A percentile compares a stretch with the other conserved stretches of the same genome.
Conservation (phyloP, 30 jellyfish, hydroid and myxozoan genomes). For the Aurelia aurita region DNA sequence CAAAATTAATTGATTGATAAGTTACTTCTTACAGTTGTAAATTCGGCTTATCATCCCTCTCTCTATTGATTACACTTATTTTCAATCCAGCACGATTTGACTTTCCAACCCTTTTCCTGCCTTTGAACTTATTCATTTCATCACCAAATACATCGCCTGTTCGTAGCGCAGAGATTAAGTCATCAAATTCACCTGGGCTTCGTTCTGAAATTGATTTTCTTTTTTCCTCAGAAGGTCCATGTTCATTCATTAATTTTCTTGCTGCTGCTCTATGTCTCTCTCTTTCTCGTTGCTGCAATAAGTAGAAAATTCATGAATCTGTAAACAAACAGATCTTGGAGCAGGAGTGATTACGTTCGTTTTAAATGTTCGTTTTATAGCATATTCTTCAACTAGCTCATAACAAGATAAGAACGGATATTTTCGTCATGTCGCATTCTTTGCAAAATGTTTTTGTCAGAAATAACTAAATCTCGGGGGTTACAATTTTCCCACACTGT, state of each 20-base stretch:
- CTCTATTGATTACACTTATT: slow-evolving; percentile 66
- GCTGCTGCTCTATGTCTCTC: slow-evolving; percentile 93
- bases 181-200: slow-evolving; percentile 98
- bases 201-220: slow-evolving; percentile 92
- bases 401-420: too few relatives aligned
- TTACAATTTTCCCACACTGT: too few relatives aligned
- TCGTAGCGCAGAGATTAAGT: slow-evolving; percentile 90
- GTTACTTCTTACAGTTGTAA: slow-evolving; percentile 32
- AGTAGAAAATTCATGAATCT: background rate
- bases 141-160: slow-evolving; percentile 98
- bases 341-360: too few relatives aligned
- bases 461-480: too few relatives aligned
- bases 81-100: slow-evolving; percentile 66
- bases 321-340: too few relatives aligned
- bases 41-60: slow-evolving; percentile 73
- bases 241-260: slow-evolving; percentile 76
- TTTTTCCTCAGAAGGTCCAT: slow-evolving; percentile 77
- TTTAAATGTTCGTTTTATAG: too few relatives aligned
- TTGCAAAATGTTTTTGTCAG: too few relatives aligned
- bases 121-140: slow-evolving; percentile 88
- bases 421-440: too few relatives aligned
- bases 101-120: slow-evolving; percentile 88
- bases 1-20: too few relatives aligned
- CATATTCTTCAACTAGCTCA: too few relatives aligned
- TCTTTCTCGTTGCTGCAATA: slow-evolving; percentile 83